Evolutionary conservation across 2,113 vertebrate genomes (phyloP).

Genomic region (Hemichromis elongatus): DNA sequence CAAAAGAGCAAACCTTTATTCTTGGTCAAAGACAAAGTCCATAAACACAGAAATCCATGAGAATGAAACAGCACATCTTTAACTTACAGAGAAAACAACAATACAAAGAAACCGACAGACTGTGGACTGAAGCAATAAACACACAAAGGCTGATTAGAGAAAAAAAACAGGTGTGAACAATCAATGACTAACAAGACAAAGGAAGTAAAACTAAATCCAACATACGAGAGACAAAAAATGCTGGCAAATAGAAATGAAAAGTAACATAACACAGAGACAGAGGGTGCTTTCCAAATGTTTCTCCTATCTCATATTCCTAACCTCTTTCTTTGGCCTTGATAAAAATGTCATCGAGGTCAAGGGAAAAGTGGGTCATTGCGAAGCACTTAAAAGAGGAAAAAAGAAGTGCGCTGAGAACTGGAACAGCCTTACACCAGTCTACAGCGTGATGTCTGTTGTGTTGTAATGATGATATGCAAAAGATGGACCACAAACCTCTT

Average conservation of each 20-base stretch:
- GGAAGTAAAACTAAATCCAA: neutral
- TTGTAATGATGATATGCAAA: neutral
- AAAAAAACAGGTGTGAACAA: neutral
- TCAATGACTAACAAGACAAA: neutral
- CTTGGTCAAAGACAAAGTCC: neutral
- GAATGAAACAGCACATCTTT: neutral
- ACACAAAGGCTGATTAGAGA: neutral
- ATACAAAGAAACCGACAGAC: neutral
- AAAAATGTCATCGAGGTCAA: neutral
- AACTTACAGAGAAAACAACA: neutral
- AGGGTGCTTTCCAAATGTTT: neutral
- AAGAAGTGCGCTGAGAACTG: neutral
- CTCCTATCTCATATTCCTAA: neutral
- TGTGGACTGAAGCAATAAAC: neutral
- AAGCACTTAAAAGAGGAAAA: neutral
- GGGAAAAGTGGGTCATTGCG: too few relatives aligned
- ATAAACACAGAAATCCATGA: neutral
- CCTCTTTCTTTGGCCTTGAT: neutral
- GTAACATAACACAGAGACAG: neutral
- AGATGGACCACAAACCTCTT: neutral
- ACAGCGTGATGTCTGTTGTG: neutral
- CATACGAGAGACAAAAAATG: neutral
- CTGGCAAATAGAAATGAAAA: rapidly evolving
- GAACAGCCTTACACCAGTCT: neutral
- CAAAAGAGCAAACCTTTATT: neutral